phyloP scores from a whole-genome alignment of 1,140 invertebrate species.

The Tetragnatha versicolor region DNA sequence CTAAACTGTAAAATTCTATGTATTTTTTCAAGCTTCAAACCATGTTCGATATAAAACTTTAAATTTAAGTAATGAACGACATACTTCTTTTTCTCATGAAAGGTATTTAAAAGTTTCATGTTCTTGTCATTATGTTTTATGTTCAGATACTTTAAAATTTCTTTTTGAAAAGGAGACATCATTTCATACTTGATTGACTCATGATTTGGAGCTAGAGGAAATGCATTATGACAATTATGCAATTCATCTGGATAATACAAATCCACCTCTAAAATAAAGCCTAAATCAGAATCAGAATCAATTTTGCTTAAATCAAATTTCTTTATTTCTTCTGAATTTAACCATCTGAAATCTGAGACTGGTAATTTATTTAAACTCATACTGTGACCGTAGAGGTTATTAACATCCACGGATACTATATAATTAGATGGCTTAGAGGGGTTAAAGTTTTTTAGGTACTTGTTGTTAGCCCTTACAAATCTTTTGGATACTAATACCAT shows the following conservation, averaged over 20 bases:
- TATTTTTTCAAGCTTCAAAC: constrained; percentile 13
- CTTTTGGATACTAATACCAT: background rate
- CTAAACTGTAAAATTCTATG: constrained; percentile 28
- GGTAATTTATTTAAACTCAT: background rate
- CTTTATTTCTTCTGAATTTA: background rate
- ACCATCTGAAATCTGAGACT: background rate
- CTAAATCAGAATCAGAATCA: background rate
- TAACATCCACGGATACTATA: constrained; percentile 4
- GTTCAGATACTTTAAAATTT: background rate
- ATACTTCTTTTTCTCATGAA: background rate
- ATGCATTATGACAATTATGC: background rate
- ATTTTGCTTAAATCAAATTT: background rate
- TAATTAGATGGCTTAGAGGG: background rate
- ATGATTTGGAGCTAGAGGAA: background rate
- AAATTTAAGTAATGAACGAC: constrained; percentile 20
- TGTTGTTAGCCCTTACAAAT: background rate
- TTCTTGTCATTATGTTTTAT: constrained; percentile 1
- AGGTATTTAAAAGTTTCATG: constrained; percentile 18
- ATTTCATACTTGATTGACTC: constrained; percentile 4
- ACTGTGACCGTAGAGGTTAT: background rate
- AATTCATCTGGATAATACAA: background rate
- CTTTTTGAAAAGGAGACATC: background rate
- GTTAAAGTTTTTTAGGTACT: background rate
- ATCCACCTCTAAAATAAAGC: constrained; percentile 7
- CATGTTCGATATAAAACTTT: background rate